Conservation (phyloP, 2,888 invertebrate genomes). For the Stramonita haemastoma region DNA sequence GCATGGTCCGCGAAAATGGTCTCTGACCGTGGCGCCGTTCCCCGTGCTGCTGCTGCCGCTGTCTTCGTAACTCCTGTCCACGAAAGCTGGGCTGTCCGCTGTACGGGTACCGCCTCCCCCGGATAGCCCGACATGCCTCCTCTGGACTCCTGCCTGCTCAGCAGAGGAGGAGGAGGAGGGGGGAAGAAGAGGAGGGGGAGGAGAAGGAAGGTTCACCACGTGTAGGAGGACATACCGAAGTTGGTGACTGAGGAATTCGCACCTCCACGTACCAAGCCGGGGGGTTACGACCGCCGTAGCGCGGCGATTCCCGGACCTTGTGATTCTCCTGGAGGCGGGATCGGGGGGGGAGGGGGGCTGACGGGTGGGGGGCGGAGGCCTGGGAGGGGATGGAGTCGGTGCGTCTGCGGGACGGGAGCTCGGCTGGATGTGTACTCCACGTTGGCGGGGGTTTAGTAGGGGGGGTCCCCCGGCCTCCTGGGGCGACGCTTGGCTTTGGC, state of each 20-base stretch:
- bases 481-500: not conserved
- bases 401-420: not conserved
- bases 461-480: not conserved
- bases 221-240: not conserved
- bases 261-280: not conserved
- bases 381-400: not conserved
- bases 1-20: conserved; percentile 14
- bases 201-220: not conserved
- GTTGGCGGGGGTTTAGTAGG: not conserved
- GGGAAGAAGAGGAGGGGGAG: too few relatives aligned
- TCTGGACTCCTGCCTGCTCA: not conserved
- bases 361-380: not conserved
- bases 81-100: not conserved
- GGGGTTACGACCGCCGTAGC: not conserved
- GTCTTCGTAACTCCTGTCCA: not conserved
- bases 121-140: not conserved
- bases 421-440: conserved; percentile 10
- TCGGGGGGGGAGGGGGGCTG: not conserved
- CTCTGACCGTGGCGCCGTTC: conserved; percentile 27
- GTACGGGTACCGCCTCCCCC: not conserved
- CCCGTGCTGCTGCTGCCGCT: not conserved
- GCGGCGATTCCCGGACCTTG: not conserved
- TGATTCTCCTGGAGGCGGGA: not conserved
- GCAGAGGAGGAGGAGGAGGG: not conserved
- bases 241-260: not conserved